Conservation (phyloP, 2,113 vertebrate species). For the Syngnathus floridae region DNA sequence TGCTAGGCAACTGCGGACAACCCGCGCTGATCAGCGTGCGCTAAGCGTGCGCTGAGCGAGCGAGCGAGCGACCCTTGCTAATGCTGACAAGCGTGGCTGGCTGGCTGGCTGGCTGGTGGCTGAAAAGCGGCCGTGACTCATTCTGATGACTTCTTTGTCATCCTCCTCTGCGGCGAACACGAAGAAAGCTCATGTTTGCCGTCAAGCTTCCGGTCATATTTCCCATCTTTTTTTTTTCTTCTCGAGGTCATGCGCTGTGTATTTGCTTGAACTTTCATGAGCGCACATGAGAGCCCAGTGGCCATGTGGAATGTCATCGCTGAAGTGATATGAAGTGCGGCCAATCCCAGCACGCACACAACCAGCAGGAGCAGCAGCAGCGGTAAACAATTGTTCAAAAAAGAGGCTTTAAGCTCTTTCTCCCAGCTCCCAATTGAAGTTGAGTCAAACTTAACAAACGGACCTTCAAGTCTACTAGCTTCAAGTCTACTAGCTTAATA, state of each 20-base stretch:
- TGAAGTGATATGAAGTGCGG: no score
- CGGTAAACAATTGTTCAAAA: no score
- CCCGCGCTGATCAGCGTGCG: background rate
- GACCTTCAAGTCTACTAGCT: no score
- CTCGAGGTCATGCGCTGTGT: background rate
- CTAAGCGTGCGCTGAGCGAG: background rate
- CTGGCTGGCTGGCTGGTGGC: background rate
- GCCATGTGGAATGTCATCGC: no score
- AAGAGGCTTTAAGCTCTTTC: no score
- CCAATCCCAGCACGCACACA: no score
- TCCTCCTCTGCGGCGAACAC: background rate
- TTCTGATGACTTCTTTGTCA: background rate
- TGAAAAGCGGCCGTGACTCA: slow-evolving; percentile 4
- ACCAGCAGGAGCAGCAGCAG: no score
- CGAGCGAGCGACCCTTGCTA: background rate
- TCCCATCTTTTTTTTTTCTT: background rate
- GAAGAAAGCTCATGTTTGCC: background rate
- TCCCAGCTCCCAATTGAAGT: no score
- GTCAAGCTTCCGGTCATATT: background rate
- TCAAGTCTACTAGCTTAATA: no score
- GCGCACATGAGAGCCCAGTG: no score
- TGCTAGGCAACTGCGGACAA: background rate
- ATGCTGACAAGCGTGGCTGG: slow-evolving; percentile 1
- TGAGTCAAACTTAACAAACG: no score
- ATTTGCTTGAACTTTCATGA: background rate